Base-by-base conservation (phyloP, 1,140 invertebrate species). In the Bombus haemorrhoidalis region DNA sequence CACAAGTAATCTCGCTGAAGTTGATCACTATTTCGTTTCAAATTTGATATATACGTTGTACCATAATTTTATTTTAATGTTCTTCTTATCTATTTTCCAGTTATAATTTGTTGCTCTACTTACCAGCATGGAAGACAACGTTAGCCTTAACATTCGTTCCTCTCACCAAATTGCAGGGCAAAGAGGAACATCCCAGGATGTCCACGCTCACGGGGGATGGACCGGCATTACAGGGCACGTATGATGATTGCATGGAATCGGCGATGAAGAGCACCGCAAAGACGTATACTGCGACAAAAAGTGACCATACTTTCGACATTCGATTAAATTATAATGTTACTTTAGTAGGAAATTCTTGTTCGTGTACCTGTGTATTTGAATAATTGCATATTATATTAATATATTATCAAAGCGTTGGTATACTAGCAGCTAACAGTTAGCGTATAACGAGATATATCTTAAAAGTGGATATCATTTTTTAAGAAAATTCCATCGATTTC, bases 121-220 rank as follows among this genome's bases (percentile, higher is more conserved):
- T 83, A 94, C 93, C 28, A 10, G 85, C 89, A 1, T 1, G 0
- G 64, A 93, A 94, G 9, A 91, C 88, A 91, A 92, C 91, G 25
- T 88, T 69, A 2, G 88, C 93, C 0, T 18, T 68, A 1, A 90
- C 75, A 32, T 41, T 68, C 15, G 62, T 79, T 1, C 92, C 92
- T 41, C 85, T 87, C 13, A 82, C 37, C 0, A 94, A 53, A 6
- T 34, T 0, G 75, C 93, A 94, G 0, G 92, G 92, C 2, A 62
- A 71, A 9, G 47, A 69, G 0, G 64, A 13, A 68, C 93, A 94
- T 15, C 89, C 92, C 0, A 83, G 15, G 8, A 94, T 75, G 9
- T 78, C 81, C 2, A 94, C 81, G 0, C 18, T 81, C 0, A 4
- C 6, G 0, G 93, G 93, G 1, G 2, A 1, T 1, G 91, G 83